Evolutionary conservation across 2,888 invertebrate genomes (phyloP), one percentile per base, ranked within the genome.

Genomic region (Chrysina gloriosa): DNA sequence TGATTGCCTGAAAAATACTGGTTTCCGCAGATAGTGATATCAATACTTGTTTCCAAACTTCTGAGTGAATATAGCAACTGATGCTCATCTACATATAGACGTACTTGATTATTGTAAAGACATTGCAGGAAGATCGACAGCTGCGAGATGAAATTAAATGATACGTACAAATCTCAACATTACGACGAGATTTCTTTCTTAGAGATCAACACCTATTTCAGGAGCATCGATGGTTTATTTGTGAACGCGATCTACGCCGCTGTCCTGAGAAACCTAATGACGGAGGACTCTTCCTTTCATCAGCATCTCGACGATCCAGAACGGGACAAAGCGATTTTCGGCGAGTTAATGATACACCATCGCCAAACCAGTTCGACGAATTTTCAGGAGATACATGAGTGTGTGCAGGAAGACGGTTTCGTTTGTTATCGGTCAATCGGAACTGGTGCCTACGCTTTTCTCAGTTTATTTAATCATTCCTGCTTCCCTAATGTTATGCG

Each of bases 311-410:
- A 80, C 61, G 76, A 80, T 2, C 76, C 81, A 1, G 80, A 85
- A 68, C 69, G 63, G 65, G 9, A 72, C 75, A 78, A 79, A 63
- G 70, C 77, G 73, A 77, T 79, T 74, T 84, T 84, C 79, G 79
- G 90, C 23, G 89, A 89, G 5, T 81, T 91, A 19, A 78, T 96
- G 34, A 84, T 95, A 65, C 85, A 87, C 39, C 94, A 95, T 81
- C 85, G 92, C 69, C 94, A 93, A 84, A 93, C 93, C 63, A 88
- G 92, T 70, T 90, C 95, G 0, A 93, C 92, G 68, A 97, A 97
- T 82, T 93, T 92, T 84, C 96, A 96, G 80, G 90, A 91, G 64
- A 88, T 95, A 47, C 88, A 89, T 68, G 86, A 89, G 64, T 85
- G 87, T 45, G 83, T 84, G 47, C 82, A 84, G 64, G 34, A 29